A percentile compares a stretch with the other conserved stretches of the same genome.
These are phyloP conservation scores for Drosophila kanapiae DNA, from an alignment of 1,140 invertebrate genomes.

Conservation along the genomic window DNA sequence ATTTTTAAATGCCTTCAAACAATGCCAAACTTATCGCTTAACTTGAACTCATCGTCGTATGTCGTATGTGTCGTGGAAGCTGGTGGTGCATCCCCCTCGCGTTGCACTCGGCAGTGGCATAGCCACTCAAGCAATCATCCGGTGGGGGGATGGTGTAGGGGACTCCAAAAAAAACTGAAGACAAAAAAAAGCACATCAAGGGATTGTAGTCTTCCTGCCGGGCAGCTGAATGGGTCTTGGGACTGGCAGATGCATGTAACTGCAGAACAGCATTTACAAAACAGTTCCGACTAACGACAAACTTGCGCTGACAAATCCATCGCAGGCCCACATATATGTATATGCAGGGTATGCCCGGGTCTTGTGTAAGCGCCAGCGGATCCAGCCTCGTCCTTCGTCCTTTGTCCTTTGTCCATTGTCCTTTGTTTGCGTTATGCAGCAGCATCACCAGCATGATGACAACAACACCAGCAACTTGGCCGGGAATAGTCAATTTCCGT, in stretches of 20 bases:
- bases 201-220: neutral
- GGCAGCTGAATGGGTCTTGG: neutral
- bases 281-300: conserved; percentile 14
- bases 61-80: neutral
- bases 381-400: neutral
- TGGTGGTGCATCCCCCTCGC: neutral
- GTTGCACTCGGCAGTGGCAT: neutral
- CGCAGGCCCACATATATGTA: neutral
- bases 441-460: neutral
- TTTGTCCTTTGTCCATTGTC: neutral
- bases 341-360: conserved; percentile 13
- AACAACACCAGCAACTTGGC: conserved; percentile 6
- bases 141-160: no score
- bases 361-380: neutral
- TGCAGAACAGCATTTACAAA: conserved; percentile 19
- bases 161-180: neutral
- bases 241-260: neutral
- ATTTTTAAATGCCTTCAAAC: no score
- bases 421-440: conserved; percentile 23
- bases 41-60: no score
- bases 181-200: neutral
- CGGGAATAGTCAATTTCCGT: conserved; percentile 39
- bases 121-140: conserved; percentile 20
- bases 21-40: no score
- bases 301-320: conserved; percentile 20